Conservation (phyloP, 2,888 invertebrate genomes). For the Acrobasis suavella region DNA sequence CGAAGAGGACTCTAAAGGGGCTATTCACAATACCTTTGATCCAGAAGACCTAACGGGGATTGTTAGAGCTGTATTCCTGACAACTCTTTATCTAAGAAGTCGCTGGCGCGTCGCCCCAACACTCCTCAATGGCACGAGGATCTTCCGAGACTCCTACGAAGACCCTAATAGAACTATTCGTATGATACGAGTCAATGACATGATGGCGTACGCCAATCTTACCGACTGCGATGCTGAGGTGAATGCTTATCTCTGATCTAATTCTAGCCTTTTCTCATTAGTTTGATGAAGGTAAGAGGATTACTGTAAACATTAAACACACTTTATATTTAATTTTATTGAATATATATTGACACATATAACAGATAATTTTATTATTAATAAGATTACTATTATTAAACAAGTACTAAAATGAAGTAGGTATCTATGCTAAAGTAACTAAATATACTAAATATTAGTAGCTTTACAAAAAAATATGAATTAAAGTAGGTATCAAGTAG, state of each 20-base stretch:
- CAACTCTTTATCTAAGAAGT: conserved; percentile 63
- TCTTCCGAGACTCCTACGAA: conserved; percentile 49
- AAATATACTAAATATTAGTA: too few relatives aligned
- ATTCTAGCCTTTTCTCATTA: not conserved
- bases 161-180: conserved; percentile 49
- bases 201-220: conserved; percentile 63
- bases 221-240: conserved; percentile 70
- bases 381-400: too few relatives aligned
- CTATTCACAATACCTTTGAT: conserved; percentile 68
- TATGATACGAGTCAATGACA: conserved; percentile 72
- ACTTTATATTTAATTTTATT: too few relatives aligned
- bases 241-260: conserved; percentile 27
- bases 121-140: conserved; percentile 63
- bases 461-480: too few relatives aligned
- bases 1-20: conserved; percentile 62
- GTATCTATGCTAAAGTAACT: too few relatives aligned
- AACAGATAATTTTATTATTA: too few relatives aligned
- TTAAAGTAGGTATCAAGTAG: too few relatives aligned
- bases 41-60: conserved; percentile 60
- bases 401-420: too few relatives aligned
- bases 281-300: too few relatives aligned
- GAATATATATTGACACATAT: too few relatives aligned
- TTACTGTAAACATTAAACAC: too few relatives aligned
- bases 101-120: conserved; percentile 73
- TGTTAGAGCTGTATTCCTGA: conserved; percentile 54